Base-by-base conservation (phyloP, 2,113 vertebrate genomes). In the Microtus richardsoni region DNA sequence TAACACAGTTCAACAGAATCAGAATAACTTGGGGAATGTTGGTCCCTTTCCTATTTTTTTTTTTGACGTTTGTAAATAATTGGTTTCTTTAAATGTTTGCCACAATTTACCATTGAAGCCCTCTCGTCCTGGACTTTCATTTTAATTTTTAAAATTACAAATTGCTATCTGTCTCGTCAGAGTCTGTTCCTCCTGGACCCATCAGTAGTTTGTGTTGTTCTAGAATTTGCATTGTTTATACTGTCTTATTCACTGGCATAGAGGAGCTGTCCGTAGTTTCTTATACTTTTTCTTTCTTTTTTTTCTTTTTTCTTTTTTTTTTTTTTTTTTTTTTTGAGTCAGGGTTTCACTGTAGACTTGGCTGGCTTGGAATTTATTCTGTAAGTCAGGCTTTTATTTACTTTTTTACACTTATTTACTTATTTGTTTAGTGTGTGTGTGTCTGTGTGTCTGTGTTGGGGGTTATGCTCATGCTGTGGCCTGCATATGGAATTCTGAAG, bases 31-130 rank as follows among this genome's bases (percentile, higher is more conserved):
- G n/a, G 82, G 75, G 71, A 88, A 54, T 84, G 14, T 54, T 44
- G 49, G 0, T 64, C 70, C 22, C 19, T 95, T 36, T 58, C 21
- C 41, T 79, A 22, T 36, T 80, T 92, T n/a, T 44, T 79, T 52
- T 58, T 58, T 58, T 52, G 21, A 79, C 52, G 28, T 74, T 93
- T 89, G 52, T 78, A 33, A 93, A 92, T 33, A 86, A 88, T 71
- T 93, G 52, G 77, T 58, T 94, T 62, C 54, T 91, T 91, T 93
- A 84, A 95, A 71, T 54, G 30, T 93, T 83, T 84, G 30, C 17
- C 87, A 93, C 19, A 84, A 47, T 49, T 93, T 28, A 88, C 30
- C 39, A 84, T 44, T 44, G 11, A 84, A 62, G 80, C n/a, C 54
- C 54, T 10, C 33, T 91, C 14, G 26, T 84, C 30, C 24, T 83